Base-by-base conservation (phyloP, 2,113 vertebrate genomes). In the Heterotilapia buettikoferi region DNA sequence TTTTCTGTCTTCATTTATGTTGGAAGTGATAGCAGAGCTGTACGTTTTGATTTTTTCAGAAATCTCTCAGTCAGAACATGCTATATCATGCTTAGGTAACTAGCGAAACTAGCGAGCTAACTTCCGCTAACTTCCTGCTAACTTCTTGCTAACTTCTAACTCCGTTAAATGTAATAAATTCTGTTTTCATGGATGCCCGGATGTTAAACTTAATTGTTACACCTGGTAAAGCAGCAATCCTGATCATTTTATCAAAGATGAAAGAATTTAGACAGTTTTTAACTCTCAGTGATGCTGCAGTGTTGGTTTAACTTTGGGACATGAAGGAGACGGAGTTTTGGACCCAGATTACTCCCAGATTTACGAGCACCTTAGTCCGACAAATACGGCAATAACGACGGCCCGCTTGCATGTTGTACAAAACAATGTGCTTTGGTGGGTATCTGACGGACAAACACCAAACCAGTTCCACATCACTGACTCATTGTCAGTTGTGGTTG, bases 291-390 rank as follows among this genome's bases (percentile, higher is more conserved):
- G 56, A 59, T 59, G 26, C 14, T 59, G 26, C 56, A 59, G 56
- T 59, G 26, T 59, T 59, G 0, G 7, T 59, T 31, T 59, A 59
- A 59, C 56, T 59, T 59, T 59, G 14, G 26, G 5, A 59, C 26
- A 59, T 59, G 26, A 6, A 6, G 1, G 0, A 0, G 3, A 59
- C 0, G 0, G 26, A 59, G 1, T 18, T 59, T 59, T 59, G 14
- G 26, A 59, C 56, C 14, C 56, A 59, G 26, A 9, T 18, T 59
- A 18, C 56, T 59, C 26, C 14, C 26, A 59, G 56, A 31, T 59
- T 31, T 59, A 59, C 0, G 0, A 4, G 26, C 57, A 1, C 57
- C 26, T 59, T 59, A 59, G 1, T 31, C 14, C 1, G 7, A 59
- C 3, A 59, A 59, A 59, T 59, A 59, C 1, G 8, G 57, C 21